Evolutionary conservation across 2,888 invertebrate species (phyloP).

Genomic region (Machimus atricapillus): DNA sequence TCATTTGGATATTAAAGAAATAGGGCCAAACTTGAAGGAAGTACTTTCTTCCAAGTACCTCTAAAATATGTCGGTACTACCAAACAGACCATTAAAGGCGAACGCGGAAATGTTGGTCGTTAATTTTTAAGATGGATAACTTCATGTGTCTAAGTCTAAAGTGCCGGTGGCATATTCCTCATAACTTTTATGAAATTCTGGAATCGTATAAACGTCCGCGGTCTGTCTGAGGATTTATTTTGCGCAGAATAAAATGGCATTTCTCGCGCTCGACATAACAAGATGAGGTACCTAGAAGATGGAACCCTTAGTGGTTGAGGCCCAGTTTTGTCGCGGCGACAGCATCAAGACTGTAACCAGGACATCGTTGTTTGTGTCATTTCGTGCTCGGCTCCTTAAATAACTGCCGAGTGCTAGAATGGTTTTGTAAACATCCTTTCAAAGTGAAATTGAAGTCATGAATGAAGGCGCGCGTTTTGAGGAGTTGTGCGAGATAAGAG

Average conservation of each 20-base stretch:
- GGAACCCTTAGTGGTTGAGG: neutral
- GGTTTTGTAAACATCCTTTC: slow-evolving; percentile 17
- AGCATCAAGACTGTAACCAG: neutral
- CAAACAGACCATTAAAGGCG: neutral
- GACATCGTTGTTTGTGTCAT: neutral
- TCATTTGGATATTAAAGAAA: neutral
- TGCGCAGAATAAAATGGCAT: neutral
- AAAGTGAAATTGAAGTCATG: slow-evolving; percentile 34
- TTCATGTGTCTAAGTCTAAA: slow-evolving; percentile 1
- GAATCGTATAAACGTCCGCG: slow-evolving; percentile 9
- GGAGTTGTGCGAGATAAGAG: slow-evolving; percentile 24
- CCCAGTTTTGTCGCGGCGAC: neutral
- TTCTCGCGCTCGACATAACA: neutral
- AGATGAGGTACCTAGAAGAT: neutral
- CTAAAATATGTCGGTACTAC: neutral
- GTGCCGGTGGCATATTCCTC: slow-evolving; percentile 14
- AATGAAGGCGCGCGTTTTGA: slow-evolving; percentile 18
- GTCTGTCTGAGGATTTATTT: slow-evolving; percentile 18
- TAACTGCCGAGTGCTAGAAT: neutral
- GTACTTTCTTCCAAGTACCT: neutral
- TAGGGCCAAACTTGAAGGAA: neutral
- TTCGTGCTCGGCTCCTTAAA: neutral
- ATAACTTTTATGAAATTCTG: slow-evolving; percentile 14
- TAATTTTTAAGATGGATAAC: slow-evolving; percentile 23
- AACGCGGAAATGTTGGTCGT: slow-evolving; percentile 10